Conservation (phyloP, 1,140 invertebrate genomes). For the Geopemphigus sp. region DNA sequence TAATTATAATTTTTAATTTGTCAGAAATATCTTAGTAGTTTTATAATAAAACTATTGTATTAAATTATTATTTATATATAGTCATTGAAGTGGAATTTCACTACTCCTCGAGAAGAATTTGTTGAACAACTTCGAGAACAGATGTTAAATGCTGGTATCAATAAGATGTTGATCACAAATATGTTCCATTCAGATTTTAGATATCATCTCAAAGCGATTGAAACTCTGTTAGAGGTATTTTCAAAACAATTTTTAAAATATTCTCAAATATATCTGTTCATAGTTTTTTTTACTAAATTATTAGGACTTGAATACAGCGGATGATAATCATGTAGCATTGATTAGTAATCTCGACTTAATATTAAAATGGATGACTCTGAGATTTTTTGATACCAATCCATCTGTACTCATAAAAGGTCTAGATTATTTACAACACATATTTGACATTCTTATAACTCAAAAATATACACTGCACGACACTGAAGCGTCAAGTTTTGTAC, state of each 20-base stretch:
- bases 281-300: neutral
- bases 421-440: constrained; percentile 84
- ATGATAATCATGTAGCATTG: constrained; percentile 72
- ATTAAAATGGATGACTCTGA: constrained; percentile 91
- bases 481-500: constrained; percentile 91
- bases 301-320: constrained; percentile 56
- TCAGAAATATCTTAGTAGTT: no score
- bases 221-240: constrained; percentile 74
- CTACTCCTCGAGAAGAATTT: constrained; percentile 87
- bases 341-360: constrained; percentile 91
- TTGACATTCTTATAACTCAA: constrained; percentile 73
- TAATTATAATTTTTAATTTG: no score
- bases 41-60: no score
- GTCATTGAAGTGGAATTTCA: constrained; percentile 94
- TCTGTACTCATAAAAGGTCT: constrained; percentile 91
- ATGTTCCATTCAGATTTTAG: constrained; percentile 97
- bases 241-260: constrained; percentile 13
- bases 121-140: constrained; percentile 87
- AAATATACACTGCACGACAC: constrained; percentile 84
- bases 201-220: constrained; percentile 93
- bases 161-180: constrained; percentile 79
- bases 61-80: constrained; percentile 52
- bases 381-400: constrained; percentile 98
- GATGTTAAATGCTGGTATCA: constrained; percentile 84
- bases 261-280: neutral